Evolutionary conservation across 53 echinoderm and acorn worm genomes (phyloP).

Genomic region (Holothuria scabra): DNA sequence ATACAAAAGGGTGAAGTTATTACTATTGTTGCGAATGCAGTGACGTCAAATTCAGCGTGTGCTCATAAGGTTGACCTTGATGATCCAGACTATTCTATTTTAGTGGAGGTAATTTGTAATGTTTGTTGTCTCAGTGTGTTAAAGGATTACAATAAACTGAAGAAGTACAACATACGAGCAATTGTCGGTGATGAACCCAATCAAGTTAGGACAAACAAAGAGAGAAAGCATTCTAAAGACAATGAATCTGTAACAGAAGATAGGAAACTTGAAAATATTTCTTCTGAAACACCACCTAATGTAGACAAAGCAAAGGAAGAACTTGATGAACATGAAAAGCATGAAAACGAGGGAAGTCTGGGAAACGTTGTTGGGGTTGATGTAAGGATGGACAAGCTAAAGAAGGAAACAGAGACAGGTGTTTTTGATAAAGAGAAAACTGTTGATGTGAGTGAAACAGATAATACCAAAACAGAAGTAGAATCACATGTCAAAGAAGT

Average conservation of each 20-base stretch:
- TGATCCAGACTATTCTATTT: conserved; percentile 67
- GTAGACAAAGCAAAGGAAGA: neutral
- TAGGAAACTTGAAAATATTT: neutral
- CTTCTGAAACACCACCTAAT: neutral
- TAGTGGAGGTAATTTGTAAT: conserved; percentile 82
- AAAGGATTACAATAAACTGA: conserved; percentile 71
- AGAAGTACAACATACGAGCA: conserved; percentile 84
- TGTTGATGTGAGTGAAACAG: too few relatives aligned
- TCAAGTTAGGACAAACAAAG: conserved; percentile 32
- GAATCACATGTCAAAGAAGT: neutral
- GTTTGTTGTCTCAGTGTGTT: conserved; percentile 88
- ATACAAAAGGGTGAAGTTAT: conserved; percentile 31
- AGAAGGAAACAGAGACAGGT: too few relatives aligned
- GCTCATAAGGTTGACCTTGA: conserved; percentile 79
- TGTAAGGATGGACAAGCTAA: too few relatives aligned
- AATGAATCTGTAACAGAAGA: too few relatives aligned
- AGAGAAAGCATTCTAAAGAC: too few relatives aligned
- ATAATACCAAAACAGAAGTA: neutral
- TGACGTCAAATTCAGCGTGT: conserved; percentile 51
- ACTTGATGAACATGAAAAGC: neutral
- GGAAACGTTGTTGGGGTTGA: neutral
- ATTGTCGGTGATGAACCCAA: conserved; percentile 57
- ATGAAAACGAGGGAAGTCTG: neutral
- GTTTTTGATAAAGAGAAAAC: too few relatives aligned
- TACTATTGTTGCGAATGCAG: conserved; percentile 38